A percentile compares a stretch with the other conserved stretches of the same genome.
Conservation (phyloP, 30 jellyfish, hydroid and myxozoan species). For the Catostylus mosaicus region DNA sequence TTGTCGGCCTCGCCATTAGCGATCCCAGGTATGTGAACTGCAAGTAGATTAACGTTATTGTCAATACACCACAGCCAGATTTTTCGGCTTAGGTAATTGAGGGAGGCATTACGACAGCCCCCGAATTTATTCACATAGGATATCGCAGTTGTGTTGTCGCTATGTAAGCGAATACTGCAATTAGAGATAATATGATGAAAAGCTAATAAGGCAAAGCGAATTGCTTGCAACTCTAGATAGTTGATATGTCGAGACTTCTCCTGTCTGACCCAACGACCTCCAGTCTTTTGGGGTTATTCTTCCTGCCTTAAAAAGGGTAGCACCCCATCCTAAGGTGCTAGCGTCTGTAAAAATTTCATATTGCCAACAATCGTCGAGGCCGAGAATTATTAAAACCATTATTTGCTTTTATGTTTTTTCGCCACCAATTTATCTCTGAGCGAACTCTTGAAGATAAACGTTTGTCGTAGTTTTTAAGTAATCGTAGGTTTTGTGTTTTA, state of each 20-base stretch:
- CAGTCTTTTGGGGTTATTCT: neutral
- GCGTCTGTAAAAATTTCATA: neutral
- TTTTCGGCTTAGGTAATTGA: neutral
- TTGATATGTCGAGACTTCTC: neutral
- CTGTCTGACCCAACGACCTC: neutral
- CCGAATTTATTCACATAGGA: neutral
- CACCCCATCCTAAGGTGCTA: conserved; percentile 16
- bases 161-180: neutral
- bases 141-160: neutral
- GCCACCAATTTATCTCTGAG: conserved; percentile 8
- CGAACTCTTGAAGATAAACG: neutral
- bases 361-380: conserved; percentile 5
- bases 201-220: neutral
- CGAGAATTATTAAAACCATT: neutral
- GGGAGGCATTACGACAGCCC: neutral
- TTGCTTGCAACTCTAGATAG: conserved; percentile 3
- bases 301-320: neutral
- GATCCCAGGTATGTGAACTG: neutral
- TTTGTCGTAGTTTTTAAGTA: neutral
- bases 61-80: conserved; percentile 15
- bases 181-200: neutral
- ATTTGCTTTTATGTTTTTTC: neutral
- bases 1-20: neutral
- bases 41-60: neutral
- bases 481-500: neutral